Conservation (phyloP, 2,888 invertebrate species). For the Nycteola revayana region DNA sequence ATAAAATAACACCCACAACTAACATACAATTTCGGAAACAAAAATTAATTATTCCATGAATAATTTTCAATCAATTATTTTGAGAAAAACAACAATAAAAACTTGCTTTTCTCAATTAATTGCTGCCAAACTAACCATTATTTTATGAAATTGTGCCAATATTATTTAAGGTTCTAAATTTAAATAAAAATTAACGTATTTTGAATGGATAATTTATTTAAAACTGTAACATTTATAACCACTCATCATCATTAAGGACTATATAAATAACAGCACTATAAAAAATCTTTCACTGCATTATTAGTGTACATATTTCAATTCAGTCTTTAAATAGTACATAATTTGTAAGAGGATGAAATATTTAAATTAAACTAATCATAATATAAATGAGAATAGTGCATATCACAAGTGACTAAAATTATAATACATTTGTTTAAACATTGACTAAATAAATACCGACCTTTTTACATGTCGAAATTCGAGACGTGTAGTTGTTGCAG, state of each 20-base stretch:
- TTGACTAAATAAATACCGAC: slow-evolving; percentile 4
- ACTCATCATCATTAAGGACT: slow-evolving; percentile 15
- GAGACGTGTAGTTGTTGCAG: slow-evolving; percentile 91
- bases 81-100: slow-evolving; percentile 69
- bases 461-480: slow-evolving; percentile 84
- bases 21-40: slow-evolving; percentile 5
- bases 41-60: slow-evolving; percentile 32
- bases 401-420: neutral
- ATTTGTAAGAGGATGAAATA: too few relatives aligned
- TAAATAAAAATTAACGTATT: slow-evolving; percentile 32
- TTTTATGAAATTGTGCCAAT: slow-evolving; percentile 51
- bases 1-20: slow-evolving; percentile 43
- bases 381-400: too few relatives aligned
- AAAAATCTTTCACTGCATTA: neutral
- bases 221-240: slow-evolving; percentile 11
- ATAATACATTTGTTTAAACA: slow-evolving; percentile 9
- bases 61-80: slow-evolving; percentile 59
- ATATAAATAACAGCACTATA: slow-evolving; percentile 8
- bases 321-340: too few relatives aligned
- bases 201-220: slow-evolving; percentile 25
- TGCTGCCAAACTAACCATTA: slow-evolving; percentile 36
- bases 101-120: slow-evolving; percentile 77
- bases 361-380: too few relatives aligned
- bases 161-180: slow-evolving; percentile 39
- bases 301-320: too few relatives aligned